Conservation (phyloP, 2,113 vertebrate species). For the Etia nguti region DNA sequence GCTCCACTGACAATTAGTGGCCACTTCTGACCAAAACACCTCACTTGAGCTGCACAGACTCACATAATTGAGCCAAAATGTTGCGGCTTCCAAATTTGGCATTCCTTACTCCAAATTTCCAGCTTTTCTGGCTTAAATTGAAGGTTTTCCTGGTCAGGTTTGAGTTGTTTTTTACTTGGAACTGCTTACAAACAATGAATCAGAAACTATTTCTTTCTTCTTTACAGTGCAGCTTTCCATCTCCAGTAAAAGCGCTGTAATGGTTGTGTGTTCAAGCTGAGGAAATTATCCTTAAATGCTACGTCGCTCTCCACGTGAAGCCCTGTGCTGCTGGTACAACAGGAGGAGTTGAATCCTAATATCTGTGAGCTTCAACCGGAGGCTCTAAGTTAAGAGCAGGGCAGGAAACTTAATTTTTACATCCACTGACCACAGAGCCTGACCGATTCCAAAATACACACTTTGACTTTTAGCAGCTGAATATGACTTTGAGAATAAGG, state of each 20-base stretch:
- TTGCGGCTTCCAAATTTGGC: conserved; percentile 8
- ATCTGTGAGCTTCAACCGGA: conserved; percentile 26
- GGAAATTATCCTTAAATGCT: conserved; percentile 12
- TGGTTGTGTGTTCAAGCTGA: neutral
- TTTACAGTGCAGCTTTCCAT: neutral
- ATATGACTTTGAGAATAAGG: neutral
- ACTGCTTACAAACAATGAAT: neutral
- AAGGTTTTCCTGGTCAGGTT: neutral
- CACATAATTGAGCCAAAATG: conserved; percentile 7
- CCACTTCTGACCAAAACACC: conserved; percentile 17
- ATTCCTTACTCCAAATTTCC: neutral
- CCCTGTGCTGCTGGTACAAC: neutral
- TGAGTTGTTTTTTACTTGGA: neutral
- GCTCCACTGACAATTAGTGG: conserved; percentile 38
- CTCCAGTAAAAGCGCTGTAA: neutral
- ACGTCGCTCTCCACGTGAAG: neutral
- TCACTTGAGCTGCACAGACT: conserved; percentile 8
- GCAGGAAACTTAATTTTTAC: conserved; percentile 19
- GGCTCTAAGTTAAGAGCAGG: conserved; percentile 33
- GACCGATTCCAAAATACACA: conserved; percentile 23
- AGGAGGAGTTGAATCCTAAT: conserved; percentile 35
- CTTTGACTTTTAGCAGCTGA: neutral
- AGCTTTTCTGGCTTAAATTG: neutral
- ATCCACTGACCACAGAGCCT: neutral
- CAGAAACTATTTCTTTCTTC: neutral